Conservation (phyloP, 2,888 invertebrate species). For the Caenorhabditis sp. region DNA sequence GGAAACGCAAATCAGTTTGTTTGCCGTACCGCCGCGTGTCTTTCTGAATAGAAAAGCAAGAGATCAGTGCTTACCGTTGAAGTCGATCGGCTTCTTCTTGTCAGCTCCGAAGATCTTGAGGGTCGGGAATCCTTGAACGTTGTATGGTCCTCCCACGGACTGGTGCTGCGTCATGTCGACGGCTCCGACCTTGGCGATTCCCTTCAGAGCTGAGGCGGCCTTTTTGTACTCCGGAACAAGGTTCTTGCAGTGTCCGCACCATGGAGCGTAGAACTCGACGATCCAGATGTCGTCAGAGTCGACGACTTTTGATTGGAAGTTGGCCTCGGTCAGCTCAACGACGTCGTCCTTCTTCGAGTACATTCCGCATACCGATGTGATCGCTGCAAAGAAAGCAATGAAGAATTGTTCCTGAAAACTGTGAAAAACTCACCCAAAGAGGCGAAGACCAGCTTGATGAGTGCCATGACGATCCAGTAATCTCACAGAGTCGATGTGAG, state of each 20-base stretch:
- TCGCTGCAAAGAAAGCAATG: slow-evolving; percentile 46
- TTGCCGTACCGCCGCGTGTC: slow-evolving; percentile 36
- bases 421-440: slow-evolving; percentile 40
- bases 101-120: slow-evolving; percentile 92
- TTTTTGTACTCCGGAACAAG: slow-evolving; percentile 94
- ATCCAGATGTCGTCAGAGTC: slow-evolving; percentile 92
- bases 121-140: slow-evolving; percentile 93
- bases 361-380: slow-evolving; percentile 48
- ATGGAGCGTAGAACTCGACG: slow-evolving; percentile 96
- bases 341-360: slow-evolving; percentile 82
- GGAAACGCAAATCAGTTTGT: slow-evolving; percentile 27
- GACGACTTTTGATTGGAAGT: slow-evolving; percentile 89
- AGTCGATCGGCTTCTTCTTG: slow-evolving; percentile 89
- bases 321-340: slow-evolving; percentile 88
- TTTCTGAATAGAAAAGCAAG: neutral
- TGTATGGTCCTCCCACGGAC: slow-evolving; percentile 87
- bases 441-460: slow-evolving; percentile 48
- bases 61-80: slow-evolving; percentile 81
- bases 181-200: slow-evolving; percentile 93
- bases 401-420: neutral
- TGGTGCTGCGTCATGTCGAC: slow-evolving; percentile 93
- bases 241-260: slow-evolving; percentile 86
- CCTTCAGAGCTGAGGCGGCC: slow-evolving; percentile 92
- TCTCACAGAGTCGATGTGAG: slow-evolving; percentile 24
- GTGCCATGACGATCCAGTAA: slow-evolving; percentile 33